Evolutionary conservation across 2,113 vertebrate genomes (phyloP).

Genomic region (Amazona vittata): DNA sequence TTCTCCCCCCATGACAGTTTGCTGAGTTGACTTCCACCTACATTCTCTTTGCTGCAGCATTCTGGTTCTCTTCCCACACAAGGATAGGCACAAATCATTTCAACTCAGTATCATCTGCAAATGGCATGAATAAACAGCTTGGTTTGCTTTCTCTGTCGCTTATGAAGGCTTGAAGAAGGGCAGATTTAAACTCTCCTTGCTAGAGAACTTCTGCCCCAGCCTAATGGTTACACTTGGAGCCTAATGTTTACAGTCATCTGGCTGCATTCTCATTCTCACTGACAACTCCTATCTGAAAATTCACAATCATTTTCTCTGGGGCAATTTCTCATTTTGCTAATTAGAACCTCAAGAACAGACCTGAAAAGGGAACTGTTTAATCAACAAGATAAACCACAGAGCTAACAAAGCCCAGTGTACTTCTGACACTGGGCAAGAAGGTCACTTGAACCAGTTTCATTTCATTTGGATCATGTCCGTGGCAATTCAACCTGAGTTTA

Average conservation of each 20-base stretch:
- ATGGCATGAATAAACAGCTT: not conserved
- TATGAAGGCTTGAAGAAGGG: not conserved
- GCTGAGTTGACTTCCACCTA: not conserved
- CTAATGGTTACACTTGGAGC: not conserved
- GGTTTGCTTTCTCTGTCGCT: not conserved
- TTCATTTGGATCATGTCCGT: constrained; percentile 10
- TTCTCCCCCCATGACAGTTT: not conserved
- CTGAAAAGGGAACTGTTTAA: not conserved
- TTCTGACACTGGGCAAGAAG: constrained; percentile 21
- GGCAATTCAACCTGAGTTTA: constrained; percentile 17
- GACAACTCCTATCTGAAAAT: not conserved
- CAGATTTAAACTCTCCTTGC: not conserved
- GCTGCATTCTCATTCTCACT: not conserved
- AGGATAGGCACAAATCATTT: not conserved
- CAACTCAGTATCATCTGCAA: not conserved
- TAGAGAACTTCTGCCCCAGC: not conserved
- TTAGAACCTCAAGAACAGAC: not conserved
- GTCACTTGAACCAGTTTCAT: not conserved
- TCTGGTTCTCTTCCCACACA: not conserved
- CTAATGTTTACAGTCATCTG: not conserved
- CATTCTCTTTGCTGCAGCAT: not conserved
- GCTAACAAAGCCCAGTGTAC: not conserved
- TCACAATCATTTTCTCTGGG: not conserved
- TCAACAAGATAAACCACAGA: not conserved
- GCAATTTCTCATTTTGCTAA: not conserved